These are phyloP conservation scores for Corapipo altera DNA, from an alignment of 2,113 vertebrate species.

Conservation along the genomic window DNA sequence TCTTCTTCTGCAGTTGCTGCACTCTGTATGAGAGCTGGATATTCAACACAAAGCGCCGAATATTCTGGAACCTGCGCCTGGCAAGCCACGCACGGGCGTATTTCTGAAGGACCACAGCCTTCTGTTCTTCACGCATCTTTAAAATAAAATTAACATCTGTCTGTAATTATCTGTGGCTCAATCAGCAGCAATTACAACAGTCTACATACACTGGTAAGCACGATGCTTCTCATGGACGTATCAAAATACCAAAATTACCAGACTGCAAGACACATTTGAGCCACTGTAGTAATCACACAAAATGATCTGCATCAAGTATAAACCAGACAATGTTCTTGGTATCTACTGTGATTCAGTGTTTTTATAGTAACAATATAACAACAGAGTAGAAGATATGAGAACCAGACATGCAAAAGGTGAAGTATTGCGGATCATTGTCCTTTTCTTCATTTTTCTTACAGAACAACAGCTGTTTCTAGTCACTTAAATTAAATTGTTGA, in stretches of 20 bases:
- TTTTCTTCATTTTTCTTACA: background rate
- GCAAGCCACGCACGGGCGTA: conserved; percentile 91
- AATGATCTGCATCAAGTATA: background rate
- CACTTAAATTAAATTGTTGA: background rate
- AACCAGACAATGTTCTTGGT: background rate
- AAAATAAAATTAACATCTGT: background rate
- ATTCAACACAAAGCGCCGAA: conserved; percentile 89
- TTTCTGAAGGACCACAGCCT: conserved; percentile 92
- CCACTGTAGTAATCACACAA: background rate
- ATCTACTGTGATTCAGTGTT: background rate
- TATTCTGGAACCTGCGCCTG: conserved; percentile 89
- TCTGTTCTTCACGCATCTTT: conserved; percentile 90
- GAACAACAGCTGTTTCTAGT: background rate
- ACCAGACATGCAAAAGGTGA: background rate
- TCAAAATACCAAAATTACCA: background rate
- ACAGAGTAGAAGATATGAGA: background rate
- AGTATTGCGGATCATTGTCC: background rate
- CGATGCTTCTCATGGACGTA: background rate
- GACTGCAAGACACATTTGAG: background rate
- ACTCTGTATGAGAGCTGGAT: conserved; percentile 94
- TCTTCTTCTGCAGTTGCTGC: conserved; percentile 88
- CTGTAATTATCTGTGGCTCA: background rate
- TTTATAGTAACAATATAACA: background rate
- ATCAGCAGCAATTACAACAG: background rate
- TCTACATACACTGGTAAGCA: background rate